A percentile compares a stretch with the other conserved stretches of the same genome.
Conservation (phyloP, 37 sponge, comb jelly and placozoan genomes). For the Theonella swinhoei region DNA sequence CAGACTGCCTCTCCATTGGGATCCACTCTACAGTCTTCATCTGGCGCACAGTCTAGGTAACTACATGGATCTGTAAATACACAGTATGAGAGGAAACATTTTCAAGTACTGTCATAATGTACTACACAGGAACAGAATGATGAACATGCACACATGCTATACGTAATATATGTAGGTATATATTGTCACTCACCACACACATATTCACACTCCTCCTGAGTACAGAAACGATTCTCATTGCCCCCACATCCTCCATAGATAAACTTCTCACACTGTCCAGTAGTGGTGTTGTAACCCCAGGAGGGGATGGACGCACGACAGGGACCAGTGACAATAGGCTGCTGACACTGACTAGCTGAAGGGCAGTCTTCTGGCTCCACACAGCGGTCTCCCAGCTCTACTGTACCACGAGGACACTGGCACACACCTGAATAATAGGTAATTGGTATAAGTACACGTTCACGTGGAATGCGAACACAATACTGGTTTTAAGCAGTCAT, state of each 20-base stretch:
- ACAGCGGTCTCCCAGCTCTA: background rate
- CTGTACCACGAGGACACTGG: background rate
- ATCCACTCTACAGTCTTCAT: background rate
- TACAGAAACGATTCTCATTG: background rate
- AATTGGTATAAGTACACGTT: too few relatives aligned
- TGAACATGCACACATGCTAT: too few relatives aligned
- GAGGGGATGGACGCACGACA: background rate
- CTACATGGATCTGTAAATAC: background rate
- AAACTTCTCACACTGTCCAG: background rate
- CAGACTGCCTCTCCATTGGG: background rate
- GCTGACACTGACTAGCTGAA: background rate
- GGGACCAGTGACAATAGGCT: background rate
- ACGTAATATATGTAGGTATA: too few relatives aligned
- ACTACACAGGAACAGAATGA: too few relatives aligned
- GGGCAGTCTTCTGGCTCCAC: background rate
- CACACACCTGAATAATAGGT: too few relatives aligned
- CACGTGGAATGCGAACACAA: too few relatives aligned
- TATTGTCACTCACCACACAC: background rate
- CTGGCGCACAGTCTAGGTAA: background rate
- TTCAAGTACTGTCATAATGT: too few relatives aligned
- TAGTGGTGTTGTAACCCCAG: background rate
- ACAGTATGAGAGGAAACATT: too few relatives aligned
- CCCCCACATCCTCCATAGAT: background rate
- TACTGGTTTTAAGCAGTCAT: too few relatives aligned
- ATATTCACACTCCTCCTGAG: background rate